Conservation (phyloP, 2,113 vertebrate species). For the Promerops cafer region DNA sequence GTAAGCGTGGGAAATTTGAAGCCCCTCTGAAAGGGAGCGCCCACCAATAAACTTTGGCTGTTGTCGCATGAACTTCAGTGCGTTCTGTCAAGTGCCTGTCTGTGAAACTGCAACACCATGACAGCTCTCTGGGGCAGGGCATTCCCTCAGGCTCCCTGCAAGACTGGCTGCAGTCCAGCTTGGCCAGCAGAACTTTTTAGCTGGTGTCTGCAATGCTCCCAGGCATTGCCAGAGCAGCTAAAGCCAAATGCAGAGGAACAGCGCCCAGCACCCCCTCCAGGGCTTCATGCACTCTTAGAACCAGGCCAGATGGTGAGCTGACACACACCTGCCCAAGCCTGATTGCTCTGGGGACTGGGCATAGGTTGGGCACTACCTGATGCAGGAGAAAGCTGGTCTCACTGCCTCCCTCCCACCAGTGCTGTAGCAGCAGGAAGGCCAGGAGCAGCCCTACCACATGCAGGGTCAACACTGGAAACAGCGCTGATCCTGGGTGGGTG, state of each 20-base stretch:
- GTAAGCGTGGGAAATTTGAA: background rate
- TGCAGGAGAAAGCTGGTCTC: background rate
- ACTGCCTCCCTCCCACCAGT: background rate
- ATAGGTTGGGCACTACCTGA: background rate
- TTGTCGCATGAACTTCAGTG: background rate
- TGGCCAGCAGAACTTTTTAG: accelerated
- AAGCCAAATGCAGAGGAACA: accelerated
- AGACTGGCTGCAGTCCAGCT: accelerated
- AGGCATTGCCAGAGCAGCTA: background rate
- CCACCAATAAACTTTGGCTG: background rate
- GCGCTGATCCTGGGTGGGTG: accelerated
- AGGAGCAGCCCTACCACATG: accelerated
- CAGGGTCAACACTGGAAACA: accelerated
- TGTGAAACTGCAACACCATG: background rate
- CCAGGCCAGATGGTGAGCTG: accelerated
- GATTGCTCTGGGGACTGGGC: background rate
- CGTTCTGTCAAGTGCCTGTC: background rate
- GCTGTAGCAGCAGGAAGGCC: background rate
- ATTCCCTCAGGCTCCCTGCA: background rate
- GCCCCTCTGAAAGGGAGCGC: background rate
- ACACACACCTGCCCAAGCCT: background rate
- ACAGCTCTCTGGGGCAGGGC: background rate
- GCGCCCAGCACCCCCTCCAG: accelerated
- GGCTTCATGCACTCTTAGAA: background rate
- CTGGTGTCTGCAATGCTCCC: background rate